Evolutionary conservation across 2,113 vertebrate species (phyloP), one percentile per base, ranked within the genome.

Genomic region (Mesitornis unicolor): DNA sequence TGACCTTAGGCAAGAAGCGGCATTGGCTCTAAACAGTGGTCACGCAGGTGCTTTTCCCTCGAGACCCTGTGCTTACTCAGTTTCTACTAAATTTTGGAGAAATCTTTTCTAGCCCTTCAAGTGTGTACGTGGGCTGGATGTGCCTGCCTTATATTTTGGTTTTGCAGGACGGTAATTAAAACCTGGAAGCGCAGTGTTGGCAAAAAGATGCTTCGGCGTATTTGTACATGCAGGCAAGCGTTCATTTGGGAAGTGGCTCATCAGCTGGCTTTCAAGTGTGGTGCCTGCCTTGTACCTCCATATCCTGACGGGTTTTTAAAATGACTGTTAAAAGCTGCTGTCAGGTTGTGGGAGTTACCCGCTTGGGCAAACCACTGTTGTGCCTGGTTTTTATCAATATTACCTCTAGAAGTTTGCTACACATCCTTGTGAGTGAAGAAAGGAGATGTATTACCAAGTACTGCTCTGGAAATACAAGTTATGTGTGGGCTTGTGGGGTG

Each of bases 41-140:
- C n/a, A 35, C 8, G 20, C 18, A 8, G 19, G 13, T 81, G 5
- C 53, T 57, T 73, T 45, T 35, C 64, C 26, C 25, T 50, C 1
- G 1, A 24, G 57, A 33, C 36, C 29, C 22, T 71, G 4, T 0
- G 0, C 9, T 36, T 47, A 4, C 3, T 59, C 12, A 10, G 11
- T 22, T 83, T 43, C 38, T 64, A n/a, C 54, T 53, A 11, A 29
- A 50, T 63, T 33, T 51, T 63, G 16, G 47, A 40, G 59, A 33
- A 51, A 10, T 43, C 18, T 59, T 57, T 42, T 28, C 33, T n/a
- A 71, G 28, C 36, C 53, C 60, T 21, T 21, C 33, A 12, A n/a
- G 29, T 6, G 8, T 1, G 1, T 40, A 18, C 16, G 2, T 0
- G 1, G 11, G 18, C 47, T 61, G 29, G 59, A 56, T 81, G 22